Conservation (phyloP, 2,113 vertebrate genomes). For the Arenaria interpres region DNA sequence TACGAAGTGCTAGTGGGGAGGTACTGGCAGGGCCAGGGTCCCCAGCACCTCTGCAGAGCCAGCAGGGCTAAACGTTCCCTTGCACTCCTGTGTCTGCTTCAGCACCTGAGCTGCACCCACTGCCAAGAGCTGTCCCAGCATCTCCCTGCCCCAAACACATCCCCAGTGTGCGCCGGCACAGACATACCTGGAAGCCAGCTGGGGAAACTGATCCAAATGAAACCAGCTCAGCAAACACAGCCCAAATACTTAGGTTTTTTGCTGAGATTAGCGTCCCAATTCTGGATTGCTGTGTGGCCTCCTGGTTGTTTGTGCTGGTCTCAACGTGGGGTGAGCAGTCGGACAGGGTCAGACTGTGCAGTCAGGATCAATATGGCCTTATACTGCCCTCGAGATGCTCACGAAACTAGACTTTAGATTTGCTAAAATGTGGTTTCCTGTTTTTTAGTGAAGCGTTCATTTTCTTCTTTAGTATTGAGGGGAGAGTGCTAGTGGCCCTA, state of each 20-base stretch:
- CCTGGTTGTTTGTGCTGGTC: background rate
- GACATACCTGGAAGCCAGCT: background rate
- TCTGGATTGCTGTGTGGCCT: background rate
- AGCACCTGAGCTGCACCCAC: background rate
- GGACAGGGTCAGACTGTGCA: background rate
- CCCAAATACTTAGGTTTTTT: background rate
- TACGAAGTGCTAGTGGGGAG: background rate
- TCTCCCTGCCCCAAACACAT: background rate
- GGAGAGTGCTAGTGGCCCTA: background rate
- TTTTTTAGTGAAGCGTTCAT: background rate
- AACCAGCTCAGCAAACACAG: background rate
- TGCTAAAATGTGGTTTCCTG: conserved; percentile 42
- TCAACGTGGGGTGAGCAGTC: background rate
- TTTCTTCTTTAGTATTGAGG: background rate
- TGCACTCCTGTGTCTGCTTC: background rate
- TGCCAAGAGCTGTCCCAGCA: background rate
- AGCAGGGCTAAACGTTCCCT: accelerated
- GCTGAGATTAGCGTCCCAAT: background rate
- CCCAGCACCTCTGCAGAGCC: background rate
- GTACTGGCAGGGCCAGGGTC: background rate
- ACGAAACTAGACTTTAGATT: background rate
- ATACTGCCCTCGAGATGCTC: background rate
- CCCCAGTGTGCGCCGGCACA: background rate
- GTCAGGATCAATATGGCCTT: background rate
- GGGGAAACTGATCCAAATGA: background rate